These are phyloP conservation scores for Strix occidentalis DNA, from an alignment of 2,797 vertebrate genomes.

Conservation along the genomic window DNA sequence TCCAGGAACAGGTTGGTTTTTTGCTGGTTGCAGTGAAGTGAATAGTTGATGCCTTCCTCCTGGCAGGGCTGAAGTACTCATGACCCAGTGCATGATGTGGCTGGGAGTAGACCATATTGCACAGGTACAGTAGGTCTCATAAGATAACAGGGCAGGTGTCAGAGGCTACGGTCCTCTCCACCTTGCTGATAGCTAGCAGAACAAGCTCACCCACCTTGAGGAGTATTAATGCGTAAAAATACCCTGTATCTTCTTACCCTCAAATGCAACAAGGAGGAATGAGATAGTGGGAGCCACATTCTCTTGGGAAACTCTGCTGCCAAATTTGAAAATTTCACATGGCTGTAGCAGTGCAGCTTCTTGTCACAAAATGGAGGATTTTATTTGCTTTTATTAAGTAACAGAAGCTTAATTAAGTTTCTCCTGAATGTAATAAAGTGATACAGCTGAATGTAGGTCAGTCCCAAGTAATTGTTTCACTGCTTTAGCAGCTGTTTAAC, in stretches of 20 bases:
- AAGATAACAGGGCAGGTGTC: background rate
- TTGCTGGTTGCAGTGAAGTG: background rate
- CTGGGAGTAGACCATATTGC: background rate
- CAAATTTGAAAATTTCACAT: background rate
- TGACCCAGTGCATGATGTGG: background rate
- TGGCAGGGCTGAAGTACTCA: background rate
- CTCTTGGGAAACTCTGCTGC: background rate
- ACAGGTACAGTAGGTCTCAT: background rate
- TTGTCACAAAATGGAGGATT: background rate
- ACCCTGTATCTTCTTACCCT: background rate
- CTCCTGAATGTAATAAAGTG: conserved; percentile 25
- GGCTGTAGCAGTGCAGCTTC: background rate
- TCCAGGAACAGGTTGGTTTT: background rate
- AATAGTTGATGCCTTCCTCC: background rate
- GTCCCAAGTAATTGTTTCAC: conserved; percentile 21
- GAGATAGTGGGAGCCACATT: background rate
- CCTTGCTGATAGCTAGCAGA: background rate
- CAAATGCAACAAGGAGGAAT: background rate
- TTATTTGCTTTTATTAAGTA: conserved; percentile 53
- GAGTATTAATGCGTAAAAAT: background rate
- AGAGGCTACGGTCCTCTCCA: background rate
- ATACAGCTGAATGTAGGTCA: conserved; percentile 29
- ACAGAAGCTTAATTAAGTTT: conserved; percentile 56
- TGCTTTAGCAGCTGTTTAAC: conserved; percentile 34
- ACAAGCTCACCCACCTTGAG: fast-evolving